These are phyloP conservation scores for Myopa testacea DNA, from an alignment of 2,888 invertebrate species.

Conservation along the genomic window DNA sequence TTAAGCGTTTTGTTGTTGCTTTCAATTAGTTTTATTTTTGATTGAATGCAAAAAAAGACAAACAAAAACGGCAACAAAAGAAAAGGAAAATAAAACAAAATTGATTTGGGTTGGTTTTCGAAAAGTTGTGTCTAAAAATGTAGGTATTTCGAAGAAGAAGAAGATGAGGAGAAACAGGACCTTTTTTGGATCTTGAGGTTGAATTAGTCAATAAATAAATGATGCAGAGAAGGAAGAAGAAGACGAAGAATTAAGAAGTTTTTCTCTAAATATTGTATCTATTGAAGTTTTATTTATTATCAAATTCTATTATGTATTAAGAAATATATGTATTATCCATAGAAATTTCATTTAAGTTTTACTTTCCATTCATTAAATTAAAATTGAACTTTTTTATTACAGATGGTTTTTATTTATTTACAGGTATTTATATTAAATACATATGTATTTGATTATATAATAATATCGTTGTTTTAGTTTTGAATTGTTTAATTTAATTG, in stretches of 20 bases:
- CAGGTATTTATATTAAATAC: too few species aligned
- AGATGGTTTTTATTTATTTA: too few species aligned
- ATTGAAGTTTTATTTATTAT: too few species aligned
- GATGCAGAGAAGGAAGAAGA: neutral
- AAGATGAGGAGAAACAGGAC: too few species aligned
- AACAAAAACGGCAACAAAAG: neutral
- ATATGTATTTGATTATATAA: too few species aligned
- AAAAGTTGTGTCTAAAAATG: neutral
- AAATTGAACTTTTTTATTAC: too few species aligned
- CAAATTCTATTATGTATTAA: too few species aligned
- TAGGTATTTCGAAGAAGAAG: neutral
- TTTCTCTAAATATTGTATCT: neutral
- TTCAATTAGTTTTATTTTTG: slow-evolving; percentile 16
- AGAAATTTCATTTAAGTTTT: too few species aligned
- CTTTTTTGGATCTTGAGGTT: neutral
- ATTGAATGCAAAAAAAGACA: neutral
- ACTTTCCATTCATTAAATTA: too few species aligned
- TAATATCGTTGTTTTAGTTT: too few species aligned
- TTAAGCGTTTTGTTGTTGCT: neutral
- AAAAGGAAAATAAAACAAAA: neutral
- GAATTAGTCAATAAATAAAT: slow-evolving; percentile 4
- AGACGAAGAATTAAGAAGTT: neutral
- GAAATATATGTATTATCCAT: neutral
- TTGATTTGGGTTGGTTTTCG: slow-evolving; percentile 4
- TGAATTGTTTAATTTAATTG: neutral